phyloP scores from a whole-genome alignment of 2,797 vertebrate species.

The Gadopsis bispinosus region DNA sequence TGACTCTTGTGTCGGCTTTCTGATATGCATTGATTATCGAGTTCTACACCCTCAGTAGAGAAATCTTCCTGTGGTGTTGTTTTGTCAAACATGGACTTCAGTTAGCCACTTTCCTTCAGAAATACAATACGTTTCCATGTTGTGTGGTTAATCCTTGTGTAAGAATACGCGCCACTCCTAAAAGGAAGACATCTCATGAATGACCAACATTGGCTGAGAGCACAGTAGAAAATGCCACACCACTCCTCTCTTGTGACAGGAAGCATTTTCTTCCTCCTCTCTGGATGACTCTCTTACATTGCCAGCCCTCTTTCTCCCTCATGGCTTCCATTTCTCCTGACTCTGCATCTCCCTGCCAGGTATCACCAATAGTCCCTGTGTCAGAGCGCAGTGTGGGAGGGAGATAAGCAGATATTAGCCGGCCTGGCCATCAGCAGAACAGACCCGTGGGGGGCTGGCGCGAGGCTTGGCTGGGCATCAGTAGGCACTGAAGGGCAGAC shows the following conservation, averaged over 20 bases:
- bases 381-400: conserved; percentile 58
- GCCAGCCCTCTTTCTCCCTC: conserved; percentile 28
- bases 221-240: conserved; percentile 18
- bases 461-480: conserved; percentile 54
- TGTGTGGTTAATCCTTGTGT: neutral
- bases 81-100: neutral
- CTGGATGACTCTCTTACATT: conserved; percentile 37
- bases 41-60: neutral
- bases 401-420: conserved; percentile 76
- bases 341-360: conserved; percentile 53
- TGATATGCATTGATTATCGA: neutral
- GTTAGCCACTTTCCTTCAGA: neutral
- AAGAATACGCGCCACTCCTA: neutral
- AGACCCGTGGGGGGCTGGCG: conserved; percentile 6
- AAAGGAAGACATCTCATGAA: neutral
- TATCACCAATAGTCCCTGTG: conserved; percentile 62
- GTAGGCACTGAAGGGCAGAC: conserved; percentile 68
- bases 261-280: conserved; percentile 10
- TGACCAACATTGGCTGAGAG: conserved; percentile 7
- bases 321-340: conserved; percentile 62
- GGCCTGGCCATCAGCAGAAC: conserved; percentile 67
- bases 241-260: conserved; percentile 20
- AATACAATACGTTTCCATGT: neutral
- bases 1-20: neutral
- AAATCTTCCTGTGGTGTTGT: neutral